Evolutionary conservation across 2,888 invertebrate species (phyloP).

Genomic region (Mechanitis mazaeus): DNA sequence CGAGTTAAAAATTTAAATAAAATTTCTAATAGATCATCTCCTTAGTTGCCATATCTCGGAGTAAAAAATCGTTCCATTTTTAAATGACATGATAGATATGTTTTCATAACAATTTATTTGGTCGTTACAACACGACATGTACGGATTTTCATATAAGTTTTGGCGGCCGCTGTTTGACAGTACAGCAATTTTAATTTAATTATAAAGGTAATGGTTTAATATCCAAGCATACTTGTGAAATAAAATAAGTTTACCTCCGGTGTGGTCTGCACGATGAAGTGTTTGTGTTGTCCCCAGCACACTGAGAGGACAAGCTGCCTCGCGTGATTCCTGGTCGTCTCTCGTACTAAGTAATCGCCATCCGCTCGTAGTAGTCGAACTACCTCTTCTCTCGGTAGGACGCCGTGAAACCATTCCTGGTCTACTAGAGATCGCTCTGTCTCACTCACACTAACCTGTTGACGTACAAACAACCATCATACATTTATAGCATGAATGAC

Average conservation of each 20-base stretch:
- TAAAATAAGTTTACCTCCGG: constrained; percentile 81
- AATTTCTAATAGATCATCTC: too few relatives aligned
- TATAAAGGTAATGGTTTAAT: too few relatives aligned
- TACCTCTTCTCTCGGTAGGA: constrained; percentile 96
- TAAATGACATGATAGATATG: too few relatives aligned
- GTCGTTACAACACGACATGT: too few relatives aligned
- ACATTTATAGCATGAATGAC: constrained; percentile 19
- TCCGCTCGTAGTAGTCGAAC: constrained; percentile 92
- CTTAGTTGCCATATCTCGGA: too few relatives aligned
- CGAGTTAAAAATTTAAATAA: too few relatives aligned
- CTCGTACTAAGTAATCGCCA: constrained; percentile 95
- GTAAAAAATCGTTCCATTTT: too few relatives aligned
- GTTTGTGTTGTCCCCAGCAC: constrained; percentile 97
- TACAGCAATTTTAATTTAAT: too few relatives aligned
- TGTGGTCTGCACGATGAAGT: constrained; percentile 97
- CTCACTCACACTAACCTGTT: constrained; percentile 65
- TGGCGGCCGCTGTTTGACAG: too few relatives aligned
- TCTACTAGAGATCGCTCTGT: constrained; percentile 85
- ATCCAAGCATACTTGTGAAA: neutral
- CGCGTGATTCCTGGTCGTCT: constrained; percentile 93
- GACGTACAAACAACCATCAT: constrained; percentile 14
- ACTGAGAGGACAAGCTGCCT: constrained; percentile 95
- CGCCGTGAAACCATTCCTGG: constrained; percentile 98
- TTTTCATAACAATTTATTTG: too few relatives aligned
- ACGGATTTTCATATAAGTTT: too few relatives aligned